These are phyloP conservation scores for Coregonus sp. DNA, from an alignment of 2,797 vertebrate species.

Conservation along the genomic window DNA sequence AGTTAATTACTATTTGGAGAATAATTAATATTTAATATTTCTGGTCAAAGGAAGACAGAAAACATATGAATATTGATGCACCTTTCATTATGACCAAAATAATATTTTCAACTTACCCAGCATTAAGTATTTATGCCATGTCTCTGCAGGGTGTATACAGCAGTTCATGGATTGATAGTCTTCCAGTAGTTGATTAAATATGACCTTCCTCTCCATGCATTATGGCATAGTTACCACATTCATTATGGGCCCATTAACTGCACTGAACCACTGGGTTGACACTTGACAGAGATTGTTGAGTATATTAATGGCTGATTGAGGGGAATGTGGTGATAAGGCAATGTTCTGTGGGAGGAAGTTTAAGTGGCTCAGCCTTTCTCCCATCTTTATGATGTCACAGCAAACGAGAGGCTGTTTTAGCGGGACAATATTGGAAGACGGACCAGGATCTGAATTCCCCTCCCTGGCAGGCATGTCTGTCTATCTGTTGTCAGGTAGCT, in stretches of 20 bases:
- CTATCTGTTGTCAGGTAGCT: neutral
- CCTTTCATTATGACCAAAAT: slow-evolving; percentile 11
- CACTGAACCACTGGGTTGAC: neutral
- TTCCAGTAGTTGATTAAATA: slow-evolving; percentile 48
- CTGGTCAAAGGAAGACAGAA: neutral
- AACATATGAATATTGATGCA: slow-evolving; percentile 9
- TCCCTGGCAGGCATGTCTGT: neutral
- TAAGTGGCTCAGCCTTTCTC: neutral
- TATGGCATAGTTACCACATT: slow-evolving; percentile 41
- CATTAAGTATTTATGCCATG: slow-evolving; percentile 7
- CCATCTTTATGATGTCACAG: neutral
- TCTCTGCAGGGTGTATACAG: slow-evolving; percentile 24
- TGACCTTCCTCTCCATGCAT: slow-evolving; percentile 26
- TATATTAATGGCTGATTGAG: slow-evolving; percentile 30
- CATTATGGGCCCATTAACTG: slow-evolving; percentile 41
- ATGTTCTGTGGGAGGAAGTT: neutral
- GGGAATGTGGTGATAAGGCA: slow-evolving; percentile 18
- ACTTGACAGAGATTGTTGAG: neutral
- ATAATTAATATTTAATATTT: slow-evolving; percentile 10
- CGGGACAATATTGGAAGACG: neutral
- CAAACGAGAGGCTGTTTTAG: neutral
- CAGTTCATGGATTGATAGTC: slow-evolving; percentile 39
- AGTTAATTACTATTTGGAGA: slow-evolving; percentile 27
- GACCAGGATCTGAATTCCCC: neutral
- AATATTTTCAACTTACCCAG: slow-evolving; percentile 17